A percentile compares a stretch with the other conserved stretches of the same genome.
phyloP scores from a whole-genome alignment of 64 coral and sea anemone genomes.

The Acropora yongei region DNA sequence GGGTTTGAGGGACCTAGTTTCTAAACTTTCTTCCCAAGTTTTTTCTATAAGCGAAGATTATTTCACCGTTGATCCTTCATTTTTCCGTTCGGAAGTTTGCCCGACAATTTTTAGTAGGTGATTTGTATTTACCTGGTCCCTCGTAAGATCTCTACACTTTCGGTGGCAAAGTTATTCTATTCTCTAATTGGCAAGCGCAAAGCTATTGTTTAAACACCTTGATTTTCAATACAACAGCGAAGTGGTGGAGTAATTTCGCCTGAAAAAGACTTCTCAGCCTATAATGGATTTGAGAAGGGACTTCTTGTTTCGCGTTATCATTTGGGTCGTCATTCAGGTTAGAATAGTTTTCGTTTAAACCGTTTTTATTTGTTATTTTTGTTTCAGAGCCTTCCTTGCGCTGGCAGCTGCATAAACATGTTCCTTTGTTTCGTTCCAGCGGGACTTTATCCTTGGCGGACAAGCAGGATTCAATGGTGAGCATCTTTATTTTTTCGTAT shows the following conservation, averaged over 20 bases:
- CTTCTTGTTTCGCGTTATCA: neutral
- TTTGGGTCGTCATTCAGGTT: neutral
- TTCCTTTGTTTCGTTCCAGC: neutral
- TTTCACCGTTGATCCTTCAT: neutral
- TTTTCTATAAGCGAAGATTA: neutral
- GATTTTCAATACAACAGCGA: too few relatives aligned
- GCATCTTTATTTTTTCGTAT: neutral
- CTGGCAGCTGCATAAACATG: constrained; percentile 1
- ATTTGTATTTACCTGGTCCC: neutral
- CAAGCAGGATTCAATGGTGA: neutral
- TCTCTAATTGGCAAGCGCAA: too few relatives aligned
- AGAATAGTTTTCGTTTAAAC: neutral
- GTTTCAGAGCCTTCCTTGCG: neutral
- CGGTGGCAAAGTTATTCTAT: too few relatives aligned
- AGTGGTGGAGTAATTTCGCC: too few relatives aligned
- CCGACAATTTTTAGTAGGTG: constrained; percentile 29
- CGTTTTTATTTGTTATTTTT: neutral
- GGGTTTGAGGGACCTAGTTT: neutral
- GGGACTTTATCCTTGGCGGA: neutral
- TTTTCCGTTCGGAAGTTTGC: constrained; percentile 12
- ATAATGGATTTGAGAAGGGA: too few relatives aligned
- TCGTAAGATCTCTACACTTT: too few relatives aligned
- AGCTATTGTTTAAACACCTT: too few relatives aligned
- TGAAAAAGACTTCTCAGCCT: too few relatives aligned
- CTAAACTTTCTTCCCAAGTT: neutral